A percentile compares a stretch with the other conserved stretches of the same genome.
These are phyloP conservation scores for Perizoma flavofasciatum DNA, from an alignment of 2,888 invertebrate species.

Conservation along the genomic window DNA sequence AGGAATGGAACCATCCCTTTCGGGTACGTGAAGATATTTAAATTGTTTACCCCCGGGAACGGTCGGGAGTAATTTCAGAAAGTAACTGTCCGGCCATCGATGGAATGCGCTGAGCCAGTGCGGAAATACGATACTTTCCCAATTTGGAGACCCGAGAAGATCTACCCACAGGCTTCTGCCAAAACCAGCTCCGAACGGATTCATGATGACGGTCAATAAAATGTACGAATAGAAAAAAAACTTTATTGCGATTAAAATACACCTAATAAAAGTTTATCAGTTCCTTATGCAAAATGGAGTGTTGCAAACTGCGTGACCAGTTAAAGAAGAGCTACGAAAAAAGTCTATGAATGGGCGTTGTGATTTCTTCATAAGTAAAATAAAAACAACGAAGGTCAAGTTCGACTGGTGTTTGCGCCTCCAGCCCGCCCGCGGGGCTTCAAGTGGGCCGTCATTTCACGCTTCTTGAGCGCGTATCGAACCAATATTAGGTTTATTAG, in stretches of 20 bases:
- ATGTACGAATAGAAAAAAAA: slow-evolving; percentile 22
- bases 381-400: slow-evolving; percentile 59
- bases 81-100: slow-evolving; percentile 57
- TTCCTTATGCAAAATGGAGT: slow-evolving; percentile 52
- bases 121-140: slow-evolving; percentile 40
- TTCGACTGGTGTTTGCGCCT: slow-evolving; percentile 49
- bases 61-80: slow-evolving; percentile 57
- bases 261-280: slow-evolving; percentile 55
- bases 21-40: slow-evolving; percentile 64
- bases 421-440: slow-evolving; percentile 44
- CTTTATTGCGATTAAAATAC: slow-evolving; percentile 35
- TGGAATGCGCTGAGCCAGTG: slow-evolving; percentile 57
- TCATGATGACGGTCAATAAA: slow-evolving; percentile 30
- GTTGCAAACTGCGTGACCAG: slow-evolving; percentile 30
- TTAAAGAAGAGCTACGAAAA: slow-evolving; percentile 43
- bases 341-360: slow-evolving; percentile 30
- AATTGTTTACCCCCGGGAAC: slow-evolving; percentile 64
- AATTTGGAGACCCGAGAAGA: slow-evolving; percentile 37
- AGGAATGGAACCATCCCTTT: slow-evolving; percentile 56
- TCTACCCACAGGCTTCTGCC: slow-evolving; percentile 42
- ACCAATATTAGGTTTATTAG: slow-evolving; percentile 83
- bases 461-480: slow-evolving; percentile 79
- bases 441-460: slow-evolving; percentile 73
- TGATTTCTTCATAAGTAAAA: slow-evolving; percentile 39
- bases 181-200: slow-evolving; percentile 34